Evolutionary conservation across 1,140 invertebrate genomes (phyloP).

Genomic region (Lucilia cuprina): DNA sequence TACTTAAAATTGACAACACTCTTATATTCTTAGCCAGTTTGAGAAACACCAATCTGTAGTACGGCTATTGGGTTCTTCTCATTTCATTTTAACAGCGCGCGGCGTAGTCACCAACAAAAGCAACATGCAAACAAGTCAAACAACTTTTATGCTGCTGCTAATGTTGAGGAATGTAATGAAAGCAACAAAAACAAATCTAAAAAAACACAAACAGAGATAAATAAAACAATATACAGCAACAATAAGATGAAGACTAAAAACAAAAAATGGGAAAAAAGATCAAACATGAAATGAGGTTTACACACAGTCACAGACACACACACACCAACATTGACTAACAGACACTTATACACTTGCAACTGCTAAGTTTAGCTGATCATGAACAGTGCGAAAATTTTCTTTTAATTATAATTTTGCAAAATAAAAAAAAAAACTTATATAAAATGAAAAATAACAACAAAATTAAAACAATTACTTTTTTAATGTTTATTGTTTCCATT

Average conservation of each 20-base stretch:
- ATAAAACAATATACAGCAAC: background rate
- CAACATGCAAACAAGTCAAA: slow-evolving; percentile 13
- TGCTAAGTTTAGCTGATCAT: background rate
- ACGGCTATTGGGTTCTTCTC: background rate
- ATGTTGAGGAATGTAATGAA: slow-evolving; percentile 18
- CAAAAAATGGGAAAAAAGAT: background rate
- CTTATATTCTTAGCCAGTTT: background rate
- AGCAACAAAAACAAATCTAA: background rate
- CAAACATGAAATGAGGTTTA: slow-evolving; percentile 7
- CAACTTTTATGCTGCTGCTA: slow-evolving; percentile 31
- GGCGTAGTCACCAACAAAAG: background rate
- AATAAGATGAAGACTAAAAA: background rate
- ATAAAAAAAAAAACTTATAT: no score
- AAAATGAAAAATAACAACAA: no score
- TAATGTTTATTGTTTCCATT: background rate
- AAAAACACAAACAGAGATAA: no score
- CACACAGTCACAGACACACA: background rate
- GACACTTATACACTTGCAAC: background rate
- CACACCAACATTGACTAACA: background rate
- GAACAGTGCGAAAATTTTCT: background rate
- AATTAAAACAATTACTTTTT: background rate
- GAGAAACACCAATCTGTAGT: background rate
- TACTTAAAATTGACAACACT: no score
- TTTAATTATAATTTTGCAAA: background rate
- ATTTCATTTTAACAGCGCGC: background rate